These are phyloP conservation scores for Pseudomugil gertrudae DNA, from an alignment of 2,797 vertebrate genomes.

Conservation along the genomic window DNA sequence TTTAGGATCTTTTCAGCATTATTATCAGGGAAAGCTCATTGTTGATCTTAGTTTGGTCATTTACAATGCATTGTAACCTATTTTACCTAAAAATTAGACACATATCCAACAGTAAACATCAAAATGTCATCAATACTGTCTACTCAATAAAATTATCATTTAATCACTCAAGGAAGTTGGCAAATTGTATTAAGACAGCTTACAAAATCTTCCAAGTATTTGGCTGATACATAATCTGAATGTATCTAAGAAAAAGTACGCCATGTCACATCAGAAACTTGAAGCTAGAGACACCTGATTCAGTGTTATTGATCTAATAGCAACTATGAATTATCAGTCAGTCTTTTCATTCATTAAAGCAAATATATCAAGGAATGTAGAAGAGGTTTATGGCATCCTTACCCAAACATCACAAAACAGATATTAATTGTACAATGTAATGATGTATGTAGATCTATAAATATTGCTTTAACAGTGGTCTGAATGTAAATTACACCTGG, in stretches of 20 bases:
- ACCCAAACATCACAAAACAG: constrained; percentile 23
- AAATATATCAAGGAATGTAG: constrained; percentile 50
- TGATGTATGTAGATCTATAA: constrained; percentile 34
- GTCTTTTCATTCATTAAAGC: constrained; percentile 21
- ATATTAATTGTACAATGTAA: constrained; percentile 25
- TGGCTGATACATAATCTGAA: constrained; percentile 62
- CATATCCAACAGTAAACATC: constrained; percentile 52
- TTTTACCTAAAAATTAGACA: constrained; percentile 29
- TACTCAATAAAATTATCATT: constrained; percentile 52
- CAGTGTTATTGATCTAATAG: constrained; percentile 15
- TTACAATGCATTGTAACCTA: constrained; percentile 30
- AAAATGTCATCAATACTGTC: constrained; percentile 36
- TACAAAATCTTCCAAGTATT: constrained; percentile 55
- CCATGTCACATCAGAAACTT: constrained; percentile 16
- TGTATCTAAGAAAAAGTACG: constrained; percentile 36
- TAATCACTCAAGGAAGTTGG: constrained; percentile 74
- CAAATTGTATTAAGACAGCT: constrained; percentile 77
- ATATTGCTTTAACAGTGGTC: constrained; percentile 65
- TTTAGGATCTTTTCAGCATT: constrained; percentile 34
- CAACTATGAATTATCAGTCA: constrained; percentile 11
- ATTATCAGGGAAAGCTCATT: constrained; percentile 22
- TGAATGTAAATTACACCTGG: constrained; percentile 25
- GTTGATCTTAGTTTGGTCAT: constrained; percentile 32
- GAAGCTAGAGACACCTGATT: constrained; percentile 17
- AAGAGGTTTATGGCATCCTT: constrained; percentile 21